These are phyloP conservation scores for Erythrocercus mccallii DNA, from an alignment of 2,113 vertebrate species.

Conservation along the genomic window DNA sequence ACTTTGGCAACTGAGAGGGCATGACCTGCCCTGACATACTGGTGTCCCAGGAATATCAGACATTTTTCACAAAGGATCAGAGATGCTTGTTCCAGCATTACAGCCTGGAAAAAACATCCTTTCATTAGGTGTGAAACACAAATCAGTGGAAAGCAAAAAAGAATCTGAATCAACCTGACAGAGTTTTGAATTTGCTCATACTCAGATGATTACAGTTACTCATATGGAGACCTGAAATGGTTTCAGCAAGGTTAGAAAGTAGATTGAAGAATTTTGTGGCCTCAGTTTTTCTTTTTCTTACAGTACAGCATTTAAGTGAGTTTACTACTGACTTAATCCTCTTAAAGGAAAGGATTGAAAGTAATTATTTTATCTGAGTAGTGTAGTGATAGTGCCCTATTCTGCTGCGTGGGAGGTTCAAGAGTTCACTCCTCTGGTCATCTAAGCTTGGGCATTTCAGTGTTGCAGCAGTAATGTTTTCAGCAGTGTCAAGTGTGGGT, in stretches of 20 bases:
- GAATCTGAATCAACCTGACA: not conserved
- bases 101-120: not conserved
- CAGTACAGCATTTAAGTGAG: not conserved
- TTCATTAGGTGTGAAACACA: not conserved
- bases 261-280: not conserved
- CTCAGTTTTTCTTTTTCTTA: not conserved
- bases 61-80: not conserved
- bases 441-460: not conserved
- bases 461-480: not conserved
- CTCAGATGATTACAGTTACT: not conserved
- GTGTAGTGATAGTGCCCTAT: not conserved
- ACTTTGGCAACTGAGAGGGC: not conserved
- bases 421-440: not conserved
- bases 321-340: not conserved
- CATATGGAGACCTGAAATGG: not conserved
- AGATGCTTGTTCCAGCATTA: not conserved
- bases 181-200: not conserved
- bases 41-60: not conserved
- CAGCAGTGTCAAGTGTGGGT: not conserved
- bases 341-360: not conserved
- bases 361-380: not conserved
- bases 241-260: not conserved
- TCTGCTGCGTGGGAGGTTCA: not conserved
- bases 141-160: not conserved
- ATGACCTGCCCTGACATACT: not conserved